Evolutionary conservation across 1,140 invertebrate species (phyloP).

Genomic region (Drosophila bifasciata): DNA sequence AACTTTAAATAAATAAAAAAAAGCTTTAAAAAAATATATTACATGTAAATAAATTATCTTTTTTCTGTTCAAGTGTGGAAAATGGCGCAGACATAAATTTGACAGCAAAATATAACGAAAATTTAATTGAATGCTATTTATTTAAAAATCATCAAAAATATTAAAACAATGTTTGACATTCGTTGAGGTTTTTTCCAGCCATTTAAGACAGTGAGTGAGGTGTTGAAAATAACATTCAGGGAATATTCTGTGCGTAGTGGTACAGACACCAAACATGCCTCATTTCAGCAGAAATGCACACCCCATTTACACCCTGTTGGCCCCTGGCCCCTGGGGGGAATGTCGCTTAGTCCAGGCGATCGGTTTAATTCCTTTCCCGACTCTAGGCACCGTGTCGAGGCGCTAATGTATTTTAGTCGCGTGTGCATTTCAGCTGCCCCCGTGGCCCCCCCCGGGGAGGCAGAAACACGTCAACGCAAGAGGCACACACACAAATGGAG

Average conservation of each 20-base stretch:
- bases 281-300: conserved; percentile 17
- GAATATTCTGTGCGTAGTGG: too few species aligned
- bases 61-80: too few species aligned
- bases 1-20: too few species aligned
- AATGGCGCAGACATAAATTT: too few species aligned
- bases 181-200: not conserved
- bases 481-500: conserved; percentile 1
- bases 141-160: too few species aligned
- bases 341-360: conserved; percentile 45
- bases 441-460: conserved; percentile 20
- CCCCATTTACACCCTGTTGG: conserved; percentile 12
- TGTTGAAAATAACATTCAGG: too few species aligned
- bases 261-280: too few species aligned
- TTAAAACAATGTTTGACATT: too few species aligned
- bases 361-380: conserved; percentile 48
- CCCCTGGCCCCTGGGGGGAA: conserved; percentile 21
- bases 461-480: conserved; percentile 14
- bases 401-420: conserved; percentile 61
- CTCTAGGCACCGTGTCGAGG: conserved; percentile 19
- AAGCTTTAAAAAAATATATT: not conserved
- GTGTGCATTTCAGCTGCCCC: conserved; percentile 32
- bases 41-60: not conserved
- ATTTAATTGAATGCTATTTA: not conserved
- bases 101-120: not conserved
- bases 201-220: too few species aligned